Percentiles rank a stretch among this genome's conserved stretches.
Evolutionary conservation across 2,888 invertebrate species (phyloP).

Genomic region (Cryptocephalus primarius): DNA sequence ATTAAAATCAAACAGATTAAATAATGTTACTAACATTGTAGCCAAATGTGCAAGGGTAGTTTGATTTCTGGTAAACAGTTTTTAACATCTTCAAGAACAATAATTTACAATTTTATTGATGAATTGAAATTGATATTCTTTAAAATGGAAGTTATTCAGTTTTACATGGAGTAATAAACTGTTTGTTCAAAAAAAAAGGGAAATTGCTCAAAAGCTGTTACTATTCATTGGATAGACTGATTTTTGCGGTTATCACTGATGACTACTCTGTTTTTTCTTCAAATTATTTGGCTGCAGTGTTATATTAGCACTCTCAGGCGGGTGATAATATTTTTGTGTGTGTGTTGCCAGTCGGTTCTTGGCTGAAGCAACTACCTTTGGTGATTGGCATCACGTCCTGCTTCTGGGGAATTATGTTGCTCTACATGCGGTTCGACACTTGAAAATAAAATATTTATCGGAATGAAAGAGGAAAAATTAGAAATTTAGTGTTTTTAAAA

Average conservation of each 20-base stretch:
- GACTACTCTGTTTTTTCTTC: too few species aligned
- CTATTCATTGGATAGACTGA: too few species aligned
- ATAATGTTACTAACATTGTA: conserved; percentile 15
- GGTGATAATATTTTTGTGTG: conserved; percentile 29
- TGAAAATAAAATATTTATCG: conserved; percentile 12
- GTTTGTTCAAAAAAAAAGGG: too few species aligned
- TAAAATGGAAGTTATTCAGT: too few species aligned
- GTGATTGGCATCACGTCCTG: conserved; percentile 84
- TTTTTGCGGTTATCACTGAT: too few species aligned
- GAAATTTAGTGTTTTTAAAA: too few species aligned
- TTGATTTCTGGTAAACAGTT: neutral
- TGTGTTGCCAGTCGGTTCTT: conserved; percentile 44
- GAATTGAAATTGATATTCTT: too few species aligned
- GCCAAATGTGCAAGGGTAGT: conserved; percentile 6
- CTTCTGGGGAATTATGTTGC: conserved; percentile 73
- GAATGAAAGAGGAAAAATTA: too few species aligned
- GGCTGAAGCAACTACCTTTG: conserved; percentile 60
- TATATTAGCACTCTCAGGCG: conserved; percentile 40
- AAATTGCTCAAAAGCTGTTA: too few species aligned
- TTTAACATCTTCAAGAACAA: neutral
- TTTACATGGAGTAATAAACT: too few species aligned
- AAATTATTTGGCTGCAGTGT: conserved; percentile 23
- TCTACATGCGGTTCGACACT: conserved; percentile 59
- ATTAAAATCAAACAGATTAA: conserved; percentile 14
- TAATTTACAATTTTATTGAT: neutral